Percentiles rank a stretch among this genome's conserved stretches.
These are phyloP conservation scores for Bugula neritina DNA, from an alignment of 2,888 invertebrate species.

Conservation along the genomic window DNA sequence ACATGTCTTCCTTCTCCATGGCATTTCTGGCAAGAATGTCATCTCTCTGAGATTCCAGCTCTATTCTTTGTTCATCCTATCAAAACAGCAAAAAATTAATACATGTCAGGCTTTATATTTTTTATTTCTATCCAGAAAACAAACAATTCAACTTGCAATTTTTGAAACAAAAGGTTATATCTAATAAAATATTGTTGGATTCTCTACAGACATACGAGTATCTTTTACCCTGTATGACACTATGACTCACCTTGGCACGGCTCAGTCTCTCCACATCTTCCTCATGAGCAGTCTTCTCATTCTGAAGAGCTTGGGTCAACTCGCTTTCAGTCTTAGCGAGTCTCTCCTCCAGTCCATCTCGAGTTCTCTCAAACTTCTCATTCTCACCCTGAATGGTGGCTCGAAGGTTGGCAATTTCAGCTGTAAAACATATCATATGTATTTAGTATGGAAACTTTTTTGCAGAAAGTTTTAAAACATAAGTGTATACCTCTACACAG, in stretches of 20 bases:
- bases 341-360: constrained; percentile 68
- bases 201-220: neutral
- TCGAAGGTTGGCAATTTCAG: constrained; percentile 49
- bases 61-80: constrained; percentile 46
- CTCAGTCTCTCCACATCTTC: constrained; percentile 53
- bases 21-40: constrained; percentile 42
- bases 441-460: neutral
- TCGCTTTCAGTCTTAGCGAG: constrained; percentile 65
- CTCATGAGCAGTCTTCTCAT: constrained; percentile 53
- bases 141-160: too few relatives aligned
- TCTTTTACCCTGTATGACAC: neutral
- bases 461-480: neutral
- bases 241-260: constrained; percentile 47
- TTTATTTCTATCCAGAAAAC: too few relatives aligned
- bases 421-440: constrained; percentile 37
- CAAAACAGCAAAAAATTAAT: constrained; percentile 22
- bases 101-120: too few relatives aligned
- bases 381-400: constrained; percentile 50
- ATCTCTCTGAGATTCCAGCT: constrained; percentile 48
- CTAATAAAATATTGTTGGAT: too few relatives aligned
- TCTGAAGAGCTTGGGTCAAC: constrained; percentile 49
- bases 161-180: too few relatives aligned
- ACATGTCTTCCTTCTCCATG: constrained; percentile 59
- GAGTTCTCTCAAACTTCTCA: constrained; percentile 48
- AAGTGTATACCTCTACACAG: neutral